Conservation (phyloP, 2,113 vertebrate genomes). For the Chaetodon trifascialis region DNA sequence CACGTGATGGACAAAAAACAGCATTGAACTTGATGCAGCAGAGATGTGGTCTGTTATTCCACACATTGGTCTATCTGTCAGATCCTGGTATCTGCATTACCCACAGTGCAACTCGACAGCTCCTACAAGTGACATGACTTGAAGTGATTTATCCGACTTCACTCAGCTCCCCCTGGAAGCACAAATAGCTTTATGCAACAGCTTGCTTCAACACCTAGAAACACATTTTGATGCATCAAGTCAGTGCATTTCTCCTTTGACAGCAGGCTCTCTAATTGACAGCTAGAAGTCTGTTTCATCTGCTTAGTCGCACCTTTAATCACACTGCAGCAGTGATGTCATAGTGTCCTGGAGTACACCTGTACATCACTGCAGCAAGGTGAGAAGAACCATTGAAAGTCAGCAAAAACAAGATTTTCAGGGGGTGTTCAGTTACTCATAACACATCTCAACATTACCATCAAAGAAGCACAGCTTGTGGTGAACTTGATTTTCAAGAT, state of each 20-base stretch:
- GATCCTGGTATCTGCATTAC: not conserved
- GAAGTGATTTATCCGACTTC: not conserved
- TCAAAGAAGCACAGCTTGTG: too few species aligned
- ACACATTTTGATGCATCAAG: not conserved
- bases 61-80: not conserved
- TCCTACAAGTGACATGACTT: not conserved
- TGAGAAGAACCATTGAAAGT: not conserved
- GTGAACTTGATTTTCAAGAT: not conserved
- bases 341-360: not conserved
- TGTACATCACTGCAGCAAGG: not conserved
- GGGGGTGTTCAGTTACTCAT: not conserved
- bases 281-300: not conserved
- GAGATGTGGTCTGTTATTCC: not conserved
- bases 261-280: not conserved
- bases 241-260: too few species aligned
- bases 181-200: not conserved
- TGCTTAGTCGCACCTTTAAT: not conserved
- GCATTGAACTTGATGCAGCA: not conserved
- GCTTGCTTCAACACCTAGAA: not conserved
- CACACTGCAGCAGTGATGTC: not conserved
- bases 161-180: not conserved
- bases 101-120: not conserved
- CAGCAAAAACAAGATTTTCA: not conserved
- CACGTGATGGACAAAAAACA: not conserved
- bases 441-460: not conserved